A percentile compares a stretch with the other conserved stretches of the same genome.
Conservation (phyloP, 2,888 invertebrate species). For the Rhagonycha fulva region DNA sequence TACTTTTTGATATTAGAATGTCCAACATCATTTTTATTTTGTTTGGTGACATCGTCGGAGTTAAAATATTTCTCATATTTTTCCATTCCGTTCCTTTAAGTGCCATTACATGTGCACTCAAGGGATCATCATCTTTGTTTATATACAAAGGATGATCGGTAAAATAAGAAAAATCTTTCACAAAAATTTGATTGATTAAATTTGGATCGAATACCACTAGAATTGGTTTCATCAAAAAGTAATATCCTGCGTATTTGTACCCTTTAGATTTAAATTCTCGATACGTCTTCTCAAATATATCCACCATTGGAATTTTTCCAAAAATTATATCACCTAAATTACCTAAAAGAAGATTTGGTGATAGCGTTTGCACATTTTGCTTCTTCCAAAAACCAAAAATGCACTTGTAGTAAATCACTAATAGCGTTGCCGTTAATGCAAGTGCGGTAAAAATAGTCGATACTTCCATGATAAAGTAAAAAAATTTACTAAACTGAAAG, state of each 20-base stretch:
- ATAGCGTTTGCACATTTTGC: not conserved
- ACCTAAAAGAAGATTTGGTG: not conserved
- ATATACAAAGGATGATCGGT: conserved; percentile 52
- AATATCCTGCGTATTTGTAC: conserved; percentile 16
- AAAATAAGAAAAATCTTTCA: conserved; percentile 55
- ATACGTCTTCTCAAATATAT: not conserved
- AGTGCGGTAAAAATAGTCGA: not conserved
- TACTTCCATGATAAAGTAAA: no score
- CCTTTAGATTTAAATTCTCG: conserved; percentile 11
- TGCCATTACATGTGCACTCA: conserved; percentile 49
- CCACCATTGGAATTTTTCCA: not conserved
- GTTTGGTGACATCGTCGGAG: conserved; percentile 58
- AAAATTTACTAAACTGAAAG: no score
- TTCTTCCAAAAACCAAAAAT: not conserved
- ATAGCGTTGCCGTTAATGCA: not conserved
- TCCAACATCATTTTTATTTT: conserved; percentile 58
- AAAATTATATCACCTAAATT: not conserved
- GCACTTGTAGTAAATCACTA: not conserved
- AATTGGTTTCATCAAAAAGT: conserved; percentile 18
- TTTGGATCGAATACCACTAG: conserved; percentile 45
- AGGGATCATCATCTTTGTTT: conserved; percentile 49
- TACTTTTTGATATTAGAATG: conserved; percentile 49
- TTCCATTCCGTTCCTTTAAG: conserved; percentile 57
- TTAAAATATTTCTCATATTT: conserved; percentile 55
- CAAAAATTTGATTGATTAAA: conserved; percentile 50